Evolutionary conservation across 2,113 vertebrate genomes (phyloP).

Genomic region (Asarcornis scutulata): DNA sequence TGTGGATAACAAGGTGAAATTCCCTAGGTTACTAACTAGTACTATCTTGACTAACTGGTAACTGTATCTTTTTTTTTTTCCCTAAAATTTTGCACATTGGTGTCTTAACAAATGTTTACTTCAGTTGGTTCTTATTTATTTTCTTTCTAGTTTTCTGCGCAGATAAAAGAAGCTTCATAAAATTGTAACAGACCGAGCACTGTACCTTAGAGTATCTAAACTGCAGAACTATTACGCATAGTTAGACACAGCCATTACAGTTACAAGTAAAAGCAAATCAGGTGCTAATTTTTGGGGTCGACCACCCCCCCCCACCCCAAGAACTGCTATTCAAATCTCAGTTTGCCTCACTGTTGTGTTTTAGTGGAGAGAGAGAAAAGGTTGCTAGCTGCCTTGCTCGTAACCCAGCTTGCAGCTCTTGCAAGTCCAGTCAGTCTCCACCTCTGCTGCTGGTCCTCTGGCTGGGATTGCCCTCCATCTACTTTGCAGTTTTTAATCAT

Average conservation of each 20-base stretch:
- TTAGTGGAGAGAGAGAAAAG: not conserved
- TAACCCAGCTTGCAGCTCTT: not conserved
- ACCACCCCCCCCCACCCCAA: rapidly evolving
- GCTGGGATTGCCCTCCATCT: not conserved
- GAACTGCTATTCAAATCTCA: not conserved
- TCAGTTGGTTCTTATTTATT: not conserved
- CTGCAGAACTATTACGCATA: not conserved
- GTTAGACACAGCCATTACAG: not conserved
- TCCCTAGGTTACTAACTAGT: not conserved
- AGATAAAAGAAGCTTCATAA: not conserved
- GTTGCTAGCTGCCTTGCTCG: not conserved
- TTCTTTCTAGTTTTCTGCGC: not conserved
- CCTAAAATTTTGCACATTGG: not conserved
- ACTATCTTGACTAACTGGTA: not conserved
- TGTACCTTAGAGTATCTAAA: not conserved
- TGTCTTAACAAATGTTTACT: not conserved
- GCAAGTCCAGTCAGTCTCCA: not conserved
- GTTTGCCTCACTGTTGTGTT: not conserved
- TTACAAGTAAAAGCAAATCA: not conserved
- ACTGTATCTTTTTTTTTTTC: not conserved
- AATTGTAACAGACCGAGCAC: not conserved
- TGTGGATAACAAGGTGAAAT: not conserved
- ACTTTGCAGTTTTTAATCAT: not conserved
- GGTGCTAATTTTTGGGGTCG: not conserved
- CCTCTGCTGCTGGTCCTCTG: not conserved